Base-by-base conservation (phyloP, 1,140 invertebrate genomes). In the Diabrotica undecimpunctata region DNA sequence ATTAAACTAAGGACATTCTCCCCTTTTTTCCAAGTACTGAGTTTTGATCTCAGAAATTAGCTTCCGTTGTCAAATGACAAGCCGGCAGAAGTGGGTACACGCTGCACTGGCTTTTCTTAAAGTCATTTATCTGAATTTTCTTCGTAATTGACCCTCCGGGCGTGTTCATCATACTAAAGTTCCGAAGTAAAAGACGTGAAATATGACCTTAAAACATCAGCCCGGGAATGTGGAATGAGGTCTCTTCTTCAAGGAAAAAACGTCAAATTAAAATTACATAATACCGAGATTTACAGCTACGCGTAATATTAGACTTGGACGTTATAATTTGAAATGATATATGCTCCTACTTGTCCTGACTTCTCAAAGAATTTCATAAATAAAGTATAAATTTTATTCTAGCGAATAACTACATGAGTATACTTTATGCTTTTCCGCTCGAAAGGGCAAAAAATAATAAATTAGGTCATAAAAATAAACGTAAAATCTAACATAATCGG, bases 61-160 rank as follows among this genome's bases (percentile, higher is more conserved):
- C 39, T 53, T 61, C 51, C 25, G 60, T 61, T 61, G 60, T 61
- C 50, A 61, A 53, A 53, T 14, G 60, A 13, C 38, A 36, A 36
- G 54, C 13, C 7, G 0, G 35, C 25, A 25, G 25, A 25, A 46
- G 41, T 46, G 41, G 41, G 41, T 46, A 46, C 41, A 46, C n/a
- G 41, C 8, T 46, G 41, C 41, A 46, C 8, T n/a, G 41, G 41
- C 41, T 46, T 46, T 46, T 46, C 41, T 46, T 46, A 46, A 46
- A 52, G 46, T 61, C 60, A 61, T 61, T 61, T 61, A 52, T 61
- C 60, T 52, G 60, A 52, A 61, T 61, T 61, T 61, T 51, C 60
- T 61, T 61, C 35, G 51, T 61, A 61, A 61, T 61, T 53, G 60
- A 54, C 60, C 46, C 25, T 51, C 35, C 11, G 11, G n/a, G 46